Evolutionary conservation across 1,140 invertebrate species (phyloP).

Genomic region (Idris sp.): DNA sequence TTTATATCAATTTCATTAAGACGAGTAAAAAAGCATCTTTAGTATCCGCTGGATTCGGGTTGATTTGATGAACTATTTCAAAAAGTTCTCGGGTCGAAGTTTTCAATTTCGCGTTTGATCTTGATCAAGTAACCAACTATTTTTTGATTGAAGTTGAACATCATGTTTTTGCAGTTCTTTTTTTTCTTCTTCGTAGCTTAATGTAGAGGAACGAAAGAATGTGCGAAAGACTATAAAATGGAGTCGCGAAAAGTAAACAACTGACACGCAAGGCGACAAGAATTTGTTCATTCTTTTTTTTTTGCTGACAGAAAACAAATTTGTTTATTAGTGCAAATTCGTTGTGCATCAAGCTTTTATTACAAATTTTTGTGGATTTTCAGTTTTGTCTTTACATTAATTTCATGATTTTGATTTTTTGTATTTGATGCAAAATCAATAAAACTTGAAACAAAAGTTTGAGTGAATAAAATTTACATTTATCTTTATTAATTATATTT

Average conservation of each 20-base stretch:
- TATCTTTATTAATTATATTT: no score
- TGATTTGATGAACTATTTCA: conserved; percentile 37
- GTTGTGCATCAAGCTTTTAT: conserved; percentile 32
- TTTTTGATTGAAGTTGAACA: conserved; percentile 28
- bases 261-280: conserved; percentile 66
- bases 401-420: conserved; percentile 26
- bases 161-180: conserved; percentile 27
- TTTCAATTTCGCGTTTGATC: conserved; percentile 50
- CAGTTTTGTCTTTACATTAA: conserved; percentile 8
- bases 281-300: conserved; percentile 58
- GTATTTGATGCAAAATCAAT: no score
- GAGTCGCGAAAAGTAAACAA: conserved; percentile 56
- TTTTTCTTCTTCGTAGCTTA: conserved; percentile 14
- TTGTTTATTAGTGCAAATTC: conserved; percentile 66
- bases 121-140: conserved; percentile 54
- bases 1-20: conserved; percentile 25
- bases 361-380: no score
- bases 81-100: conserved; percentile 20
- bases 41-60: conserved; percentile 2
- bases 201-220: conserved; percentile 15
- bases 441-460: no score
- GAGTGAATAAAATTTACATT: no score
- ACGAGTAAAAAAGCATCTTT: conserved; percentile 8
- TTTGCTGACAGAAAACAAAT: conserved; percentile 51
- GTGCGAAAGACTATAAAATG: conserved; percentile 25